Evolutionary conservation across 2,888 invertebrate genomes (phyloP).

Genomic region (Lottia scabra): DNA sequence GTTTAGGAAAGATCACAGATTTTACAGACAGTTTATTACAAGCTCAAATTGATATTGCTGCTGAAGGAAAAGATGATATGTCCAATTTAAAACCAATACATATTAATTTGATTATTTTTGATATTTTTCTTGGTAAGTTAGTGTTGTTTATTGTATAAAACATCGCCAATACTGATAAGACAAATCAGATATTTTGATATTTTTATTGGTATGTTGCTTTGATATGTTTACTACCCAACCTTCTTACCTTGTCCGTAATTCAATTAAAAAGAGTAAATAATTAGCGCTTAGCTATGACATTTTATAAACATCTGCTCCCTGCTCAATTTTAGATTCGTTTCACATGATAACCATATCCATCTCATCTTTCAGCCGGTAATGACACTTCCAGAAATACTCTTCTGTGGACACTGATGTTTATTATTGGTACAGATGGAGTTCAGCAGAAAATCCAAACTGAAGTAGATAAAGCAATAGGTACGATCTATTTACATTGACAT

Average conservation of each 20-base stretch:
- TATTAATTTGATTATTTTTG: not conserved
- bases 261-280: too few relatives aligned
- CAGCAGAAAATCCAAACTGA: slow-evolving; percentile 28
- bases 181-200: too few relatives aligned
- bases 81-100: not conserved
- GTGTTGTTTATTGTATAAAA: too few relatives aligned
- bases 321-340: too few relatives aligned
- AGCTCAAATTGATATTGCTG: not conserved
- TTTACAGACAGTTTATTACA: not conserved
- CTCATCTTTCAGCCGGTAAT: slow-evolving; percentile 29
- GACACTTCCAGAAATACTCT: slow-evolving; percentile 33
- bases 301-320: too few relatives aligned
- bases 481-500: too few relatives aligned
- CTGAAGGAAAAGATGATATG: not conserved
- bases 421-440: slow-evolving; percentile 27
- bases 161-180: too few relatives aligned
- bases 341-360: too few relatives aligned
- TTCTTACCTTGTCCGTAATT: too few relatives aligned
- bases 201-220: too few relatives aligned
- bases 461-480: slow-evolving; percentile 12
- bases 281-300: too few relatives aligned
- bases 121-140: not conserved
- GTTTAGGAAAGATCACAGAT: not conserved
- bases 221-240: too few relatives aligned
- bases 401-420: slow-evolving; percentile 25